A percentile compares a stretch with the other conserved stretches of the same genome.
Evolutionary conservation across 2,113 vertebrate genomes (phyloP).

Genomic region (Uropsilus gracilis): DNA sequence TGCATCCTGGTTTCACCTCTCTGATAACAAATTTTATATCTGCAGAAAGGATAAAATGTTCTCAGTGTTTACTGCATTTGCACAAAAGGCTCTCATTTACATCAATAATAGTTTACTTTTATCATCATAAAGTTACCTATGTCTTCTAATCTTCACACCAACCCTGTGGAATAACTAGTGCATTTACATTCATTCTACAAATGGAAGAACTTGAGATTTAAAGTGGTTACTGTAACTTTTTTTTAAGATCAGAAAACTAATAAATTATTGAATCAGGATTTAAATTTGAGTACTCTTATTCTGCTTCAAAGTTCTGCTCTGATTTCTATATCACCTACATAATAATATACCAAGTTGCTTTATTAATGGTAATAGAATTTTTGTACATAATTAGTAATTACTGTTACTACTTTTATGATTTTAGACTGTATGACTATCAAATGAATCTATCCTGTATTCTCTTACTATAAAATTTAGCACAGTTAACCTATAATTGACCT

Average conservation of each 20-base stretch:
- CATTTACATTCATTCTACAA: not conserved
- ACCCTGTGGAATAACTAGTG: not conserved
- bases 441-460: not conserved
- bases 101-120: not conserved
- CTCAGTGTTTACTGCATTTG: not conserved
- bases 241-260: conserved; percentile 1
- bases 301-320: not conserved
- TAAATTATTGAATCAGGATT: not conserved
- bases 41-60: not conserved
- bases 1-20: not conserved
- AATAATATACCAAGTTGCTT: not conserved
- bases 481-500: not conserved
- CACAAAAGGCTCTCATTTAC: not conserved
- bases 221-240: not conserved
- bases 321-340: not conserved
- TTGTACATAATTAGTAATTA: not conserved
- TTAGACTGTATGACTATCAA: not conserved
- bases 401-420: not conserved
- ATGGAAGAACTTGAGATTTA: conserved; percentile 22
- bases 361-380: not conserved
- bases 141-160: not conserved
- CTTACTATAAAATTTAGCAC: not conserved
- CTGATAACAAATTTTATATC: not conserved
- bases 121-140: not conserved
- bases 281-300: not conserved